phyloP scores from a whole-genome alignment of 2,888 invertebrate genomes.

The Macroteleia sp. region DNA sequence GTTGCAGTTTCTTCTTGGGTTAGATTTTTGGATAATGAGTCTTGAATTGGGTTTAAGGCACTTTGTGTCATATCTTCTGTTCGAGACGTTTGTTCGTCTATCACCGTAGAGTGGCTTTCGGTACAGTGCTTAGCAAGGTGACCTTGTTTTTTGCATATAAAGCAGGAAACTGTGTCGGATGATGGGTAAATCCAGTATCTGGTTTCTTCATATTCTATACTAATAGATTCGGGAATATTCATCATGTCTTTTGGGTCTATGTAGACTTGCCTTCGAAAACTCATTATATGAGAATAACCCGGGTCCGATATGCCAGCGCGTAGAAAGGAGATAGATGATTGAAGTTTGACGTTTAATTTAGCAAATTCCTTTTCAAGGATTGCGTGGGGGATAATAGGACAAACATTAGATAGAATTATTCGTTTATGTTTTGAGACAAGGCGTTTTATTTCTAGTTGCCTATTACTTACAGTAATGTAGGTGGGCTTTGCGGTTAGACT shows the following conservation, averaged over 20 bases:
- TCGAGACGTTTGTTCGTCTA: not conserved
- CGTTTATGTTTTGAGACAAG: constrained; percentile 20
- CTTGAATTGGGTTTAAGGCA: not conserved
- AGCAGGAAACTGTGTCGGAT: not conserved
- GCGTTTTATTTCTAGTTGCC: constrained; percentile 21
- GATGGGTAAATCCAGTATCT: constrained; percentile 6
- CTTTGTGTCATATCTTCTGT: not conserved
- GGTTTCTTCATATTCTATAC: not conserved
- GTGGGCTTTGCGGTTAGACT: constrained; percentile 12
- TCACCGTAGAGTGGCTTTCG: not conserved
- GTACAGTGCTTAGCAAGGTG: constrained; percentile 13
- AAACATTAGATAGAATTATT: constrained; percentile 68
- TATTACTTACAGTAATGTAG: constrained; percentile 19
- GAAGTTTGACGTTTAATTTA: constrained; percentile 10
- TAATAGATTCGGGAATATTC: constrained; percentile 12
- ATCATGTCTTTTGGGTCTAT: constrained; percentile 15
- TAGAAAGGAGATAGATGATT: constrained; percentile 18
- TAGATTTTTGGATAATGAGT: not conserved
- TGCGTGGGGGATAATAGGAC: constrained; percentile 49
- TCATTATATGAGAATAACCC: constrained; percentile 27
- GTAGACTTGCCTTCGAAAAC: constrained; percentile 28
- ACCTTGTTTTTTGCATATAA: constrained; percentile 13
- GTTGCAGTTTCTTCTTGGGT: not conserved
- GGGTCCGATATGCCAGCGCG: constrained; percentile 25
- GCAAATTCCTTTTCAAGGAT: constrained; percentile 31